Evolutionary conservation across 2,888 invertebrate genomes (phyloP), one percentile per base, ranked within the genome.

Genomic region (Portevinia maculata): DNA sequence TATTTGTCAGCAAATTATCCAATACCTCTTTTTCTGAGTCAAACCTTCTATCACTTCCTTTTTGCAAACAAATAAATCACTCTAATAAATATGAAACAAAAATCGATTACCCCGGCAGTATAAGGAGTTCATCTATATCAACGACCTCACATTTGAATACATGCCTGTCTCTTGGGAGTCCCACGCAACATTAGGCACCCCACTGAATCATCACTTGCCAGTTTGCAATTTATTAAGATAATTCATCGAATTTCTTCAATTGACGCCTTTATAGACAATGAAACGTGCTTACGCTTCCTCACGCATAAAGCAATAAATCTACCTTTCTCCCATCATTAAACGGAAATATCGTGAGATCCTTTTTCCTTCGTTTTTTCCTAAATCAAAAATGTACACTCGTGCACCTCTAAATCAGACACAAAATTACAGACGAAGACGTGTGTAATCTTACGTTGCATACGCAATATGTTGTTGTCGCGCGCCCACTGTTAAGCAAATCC

Each of bases 381-480:
- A 73, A 67, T 73, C 55, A 48, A 55, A 70, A 59, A 21, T 19
- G 30, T 30, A 32, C 24, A 34, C n/a, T 46, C 11, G 11, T 9
- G 44, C 46, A 48, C 17, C 28, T 48, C 21, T 30, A 50, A 52
- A 50, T 50, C 73, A 55, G 46, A 30, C 46, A 48, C 39, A 19
- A 13, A 21, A 48, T 17, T 37, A 65, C 53, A 46, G 28, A 9
- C 9, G n/a, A 21, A 30, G 39, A 62, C 46, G 53, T 62, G 17
- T 52, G 62, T 64, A 44, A 48, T 81, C 86, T 87, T 86, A 88
- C 69, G 21, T 60, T 37, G 39, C 19, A 30, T 37, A 52, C 50
- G 57, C 69, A 39, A 62, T 34, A 48, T 53, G 62, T 75, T 52
- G 64, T 30, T 52, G 52, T 76, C 46, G 65, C 62, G 44, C 48